phyloP scores from a whole-genome alignment of 2,888 invertebrate genomes.

The Acronicta psi region DNA sequence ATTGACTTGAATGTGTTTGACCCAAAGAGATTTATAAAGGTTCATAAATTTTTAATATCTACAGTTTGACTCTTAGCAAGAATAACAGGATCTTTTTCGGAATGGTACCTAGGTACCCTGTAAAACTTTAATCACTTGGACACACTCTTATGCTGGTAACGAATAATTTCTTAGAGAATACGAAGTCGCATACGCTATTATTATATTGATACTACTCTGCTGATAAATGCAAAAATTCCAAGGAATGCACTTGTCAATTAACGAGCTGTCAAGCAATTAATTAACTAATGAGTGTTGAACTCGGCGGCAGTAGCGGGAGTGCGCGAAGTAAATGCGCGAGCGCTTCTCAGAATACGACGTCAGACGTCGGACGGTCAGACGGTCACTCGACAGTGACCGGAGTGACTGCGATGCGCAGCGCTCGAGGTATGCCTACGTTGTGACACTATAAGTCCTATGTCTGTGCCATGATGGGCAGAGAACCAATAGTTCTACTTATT shows the following conservation, averaged over 20 bases:
- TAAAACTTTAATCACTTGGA: too few species aligned
- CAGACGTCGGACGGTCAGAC: too few species aligned
- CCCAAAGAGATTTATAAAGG: too few species aligned
- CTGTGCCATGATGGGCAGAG: too few species aligned
- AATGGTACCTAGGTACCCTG: too few species aligned
- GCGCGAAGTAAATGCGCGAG: constrained; percentile 31
- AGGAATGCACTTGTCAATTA: constrained; percentile 46
- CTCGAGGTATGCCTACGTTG: constrained; percentile 35
- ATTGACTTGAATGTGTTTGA: too few species aligned
- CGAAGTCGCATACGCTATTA: neutral
- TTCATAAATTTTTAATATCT: too few species aligned
- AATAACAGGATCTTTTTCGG: too few species aligned
- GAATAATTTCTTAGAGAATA: neutral
- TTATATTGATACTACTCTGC: neutral
- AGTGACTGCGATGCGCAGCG: constrained; percentile 24
- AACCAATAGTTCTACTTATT: too few species aligned
- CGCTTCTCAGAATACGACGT: constrained; percentile 48
- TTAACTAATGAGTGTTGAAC: constrained; percentile 38
- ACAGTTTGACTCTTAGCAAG: too few species aligned
- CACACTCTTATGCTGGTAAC: too few species aligned
- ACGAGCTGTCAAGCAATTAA: constrained; percentile 28
- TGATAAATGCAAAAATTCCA: constrained; percentile 15
- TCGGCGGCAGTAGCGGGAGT: constrained; percentile 38
- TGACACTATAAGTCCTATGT: constrained; percentile 10
- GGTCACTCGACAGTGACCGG: too few species aligned